Base-by-base conservation (phyloP, 2,888 invertebrate genomes). In the Tholera decimalis region DNA sequence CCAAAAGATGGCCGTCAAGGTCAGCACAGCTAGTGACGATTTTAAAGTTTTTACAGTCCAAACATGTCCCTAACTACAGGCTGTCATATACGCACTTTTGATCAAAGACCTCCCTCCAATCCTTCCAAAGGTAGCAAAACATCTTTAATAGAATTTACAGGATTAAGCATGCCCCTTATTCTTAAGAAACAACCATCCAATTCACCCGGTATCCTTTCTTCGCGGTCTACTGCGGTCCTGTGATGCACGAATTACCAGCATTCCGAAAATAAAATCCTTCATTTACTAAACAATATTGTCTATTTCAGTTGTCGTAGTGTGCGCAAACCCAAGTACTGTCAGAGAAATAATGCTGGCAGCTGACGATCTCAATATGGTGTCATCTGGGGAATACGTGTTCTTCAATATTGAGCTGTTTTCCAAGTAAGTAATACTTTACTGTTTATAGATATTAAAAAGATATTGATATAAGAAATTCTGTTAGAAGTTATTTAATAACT, bases 361-460 rank as follows among this genome's bases (percentile, higher is more conserved):
- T 1, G 98, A 99, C 83, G 98, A 98, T 77, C 96, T 99, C 73
- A 98, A 98, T 83, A 99, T 99, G 98, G 98, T 99, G 78, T 97
- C 98, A 62, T 98, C 98, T 66, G 99, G 99, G 8, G 99, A 99
- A 95, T 99, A 99, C 93, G 98, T 99, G 57, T 99, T 99, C 96
- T 98, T 99, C 95, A 99, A 99, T 93, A 98, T 99, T 85, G 99
- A 99, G 91, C 96, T 99, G 39, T 99, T 99, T 92, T 98, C 98
- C 79, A 98, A 98, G 99, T 99, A 93, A 97, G 97, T 91, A 37
- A 43, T 68, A 35, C 9, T 18, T 55, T 30, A 20, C 1, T 64
- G 3, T 66, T 28, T n/a, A 24, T n/a, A 15, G 24, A 28, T 49
- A 43, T 67, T 59, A 11, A 35, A 8, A 37, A 18, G n/a, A 33